Evolutionary conservation across 2,888 invertebrate genomes (phyloP), one percentile per base, ranked within the genome.

Genomic region (Acanthosepion pharaonis): DNA sequence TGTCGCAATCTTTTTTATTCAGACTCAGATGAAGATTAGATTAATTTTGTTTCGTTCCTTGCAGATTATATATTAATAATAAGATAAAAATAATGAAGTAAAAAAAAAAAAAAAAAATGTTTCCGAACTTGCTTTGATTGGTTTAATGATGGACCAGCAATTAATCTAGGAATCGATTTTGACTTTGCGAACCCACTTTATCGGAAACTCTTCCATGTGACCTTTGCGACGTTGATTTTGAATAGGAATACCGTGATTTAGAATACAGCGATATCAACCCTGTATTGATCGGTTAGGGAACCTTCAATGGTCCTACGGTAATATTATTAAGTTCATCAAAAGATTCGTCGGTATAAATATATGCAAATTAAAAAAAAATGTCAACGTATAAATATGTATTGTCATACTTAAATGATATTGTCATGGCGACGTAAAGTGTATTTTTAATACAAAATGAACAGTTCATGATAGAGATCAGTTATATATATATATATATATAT

Each of bases 1-100:
- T 78, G 78, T 78, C 78, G 78, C 78, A 78, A 78, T 78, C 78
- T 78, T 78, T 42, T n/a, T 78, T 78, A n/a, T 78, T 78, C n/a
- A 11, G n/a, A n/a, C n/a, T 78, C n/a, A 9, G 78, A 78, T n/a
- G 78, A 78, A 78, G 78, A 78, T 78, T 78, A 78, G 78, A 78
- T 78, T 78, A 78, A 78, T 78, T 78, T 78, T 6, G n/a, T 33
- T n/a, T 78, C 78, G 78, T 78, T 78, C n/a, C n/a, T 78, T 78
- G 78, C n/a, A 78, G 78, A 78, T 78, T 78, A 78, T 78, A 78
- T 78, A 78, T 78, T 78, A 78, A 78, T 78, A 78, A 78, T 20
- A 78, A 78, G 15, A 78, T 33, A 78, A 78, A 78, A 78, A 78
- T n/a, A 78, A 78, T 15, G 33, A 78, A 78, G 18, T 33, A 15